Conservation (phyloP, 2,888 invertebrate genomes). For the Pseudoips prasinana region DNA sequence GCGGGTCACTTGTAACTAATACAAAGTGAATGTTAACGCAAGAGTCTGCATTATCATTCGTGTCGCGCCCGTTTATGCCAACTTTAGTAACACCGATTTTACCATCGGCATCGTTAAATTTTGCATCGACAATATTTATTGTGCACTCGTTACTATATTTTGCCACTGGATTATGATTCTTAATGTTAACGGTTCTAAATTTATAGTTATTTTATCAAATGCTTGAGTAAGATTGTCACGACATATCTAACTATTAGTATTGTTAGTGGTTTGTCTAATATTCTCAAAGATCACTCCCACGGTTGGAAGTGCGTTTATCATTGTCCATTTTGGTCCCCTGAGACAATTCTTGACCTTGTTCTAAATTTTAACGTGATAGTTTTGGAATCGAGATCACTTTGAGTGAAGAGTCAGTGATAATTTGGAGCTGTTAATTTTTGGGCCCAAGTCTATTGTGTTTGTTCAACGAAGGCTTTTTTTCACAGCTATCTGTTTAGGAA, state of each 20-base stretch:
- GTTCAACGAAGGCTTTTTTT: too few species aligned
- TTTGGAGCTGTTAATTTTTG: not conserved
- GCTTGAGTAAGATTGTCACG: slow-evolving; percentile 36
- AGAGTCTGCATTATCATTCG: slow-evolving; percentile 20
- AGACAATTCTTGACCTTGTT: slow-evolving; percentile 76
- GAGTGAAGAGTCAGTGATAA: slow-evolving; percentile 6
- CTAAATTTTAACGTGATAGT: slow-evolving; percentile 54
- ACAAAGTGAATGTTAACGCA: slow-evolving; percentile 7
- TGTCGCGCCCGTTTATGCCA: slow-evolving; percentile 40
- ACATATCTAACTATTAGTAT: slow-evolving; percentile 42
- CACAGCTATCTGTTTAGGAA: too few species aligned
- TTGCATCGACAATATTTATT: slow-evolving; percentile 28
- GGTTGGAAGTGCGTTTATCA: slow-evolving; percentile 58
- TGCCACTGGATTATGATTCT: slow-evolving; percentile 20
- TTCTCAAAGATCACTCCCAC: slow-evolving; percentile 71
- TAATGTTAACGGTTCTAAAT: slow-evolving; percentile 13
- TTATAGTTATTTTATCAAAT: slow-evolving; percentile 18
- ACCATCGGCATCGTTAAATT: slow-evolving; percentile 42
- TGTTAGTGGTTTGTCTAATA: slow-evolving; percentile 45
- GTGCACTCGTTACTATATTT: slow-evolving; percentile 16
- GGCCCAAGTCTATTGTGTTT: not conserved
- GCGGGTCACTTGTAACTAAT: slow-evolving; percentile 30
- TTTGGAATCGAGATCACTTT: slow-evolving; percentile 24
- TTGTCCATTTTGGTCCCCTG: slow-evolving; percentile 63
- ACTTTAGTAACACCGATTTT: slow-evolving; percentile 43